Evolutionary conservation across 2,113 vertebrate species (phyloP).

Genomic region (Cyprinodon tularosa): DNA sequence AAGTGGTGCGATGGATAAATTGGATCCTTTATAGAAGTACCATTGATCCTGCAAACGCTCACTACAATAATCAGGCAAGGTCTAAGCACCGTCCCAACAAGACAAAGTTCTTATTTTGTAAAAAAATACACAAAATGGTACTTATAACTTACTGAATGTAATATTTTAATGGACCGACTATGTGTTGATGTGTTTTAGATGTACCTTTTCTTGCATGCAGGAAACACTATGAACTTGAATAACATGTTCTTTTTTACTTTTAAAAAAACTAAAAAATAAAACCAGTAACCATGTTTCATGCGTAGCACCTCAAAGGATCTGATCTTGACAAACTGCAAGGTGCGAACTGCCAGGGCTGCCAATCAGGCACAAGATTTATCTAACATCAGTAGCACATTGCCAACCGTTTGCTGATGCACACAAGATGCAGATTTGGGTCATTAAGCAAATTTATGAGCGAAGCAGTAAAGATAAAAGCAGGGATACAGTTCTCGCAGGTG

Average conservation of each 20-base stretch:
- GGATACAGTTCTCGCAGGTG: neutral
- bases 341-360: neutral
- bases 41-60: slow-evolving; percentile 74
- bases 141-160: slow-evolving; percentile 23
- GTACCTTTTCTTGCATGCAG: neutral
- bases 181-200: neutral
- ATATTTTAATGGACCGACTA: neutral
- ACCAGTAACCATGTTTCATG: neutral
- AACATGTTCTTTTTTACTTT: neutral
- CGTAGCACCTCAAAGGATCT: neutral
- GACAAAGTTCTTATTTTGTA: slow-evolving; percentile 23
- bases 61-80: slow-evolving; percentile 68
- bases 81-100: slow-evolving; percentile 51
- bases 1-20: slow-evolving; percentile 67
- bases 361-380: neutral
- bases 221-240: neutral
- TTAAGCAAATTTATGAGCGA: neutral
- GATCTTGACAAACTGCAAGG: neutral
- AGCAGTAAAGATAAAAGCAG: neutral
- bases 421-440: neutral
- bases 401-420: slow-evolving; percentile 2
- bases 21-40: slow-evolving; percentile 69
- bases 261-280: neutral
- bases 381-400: neutral
- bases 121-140: slow-evolving; percentile 36